Conservation (phyloP, 2,113 vertebrate species). For the Corythornis madagascariensis region DNA sequence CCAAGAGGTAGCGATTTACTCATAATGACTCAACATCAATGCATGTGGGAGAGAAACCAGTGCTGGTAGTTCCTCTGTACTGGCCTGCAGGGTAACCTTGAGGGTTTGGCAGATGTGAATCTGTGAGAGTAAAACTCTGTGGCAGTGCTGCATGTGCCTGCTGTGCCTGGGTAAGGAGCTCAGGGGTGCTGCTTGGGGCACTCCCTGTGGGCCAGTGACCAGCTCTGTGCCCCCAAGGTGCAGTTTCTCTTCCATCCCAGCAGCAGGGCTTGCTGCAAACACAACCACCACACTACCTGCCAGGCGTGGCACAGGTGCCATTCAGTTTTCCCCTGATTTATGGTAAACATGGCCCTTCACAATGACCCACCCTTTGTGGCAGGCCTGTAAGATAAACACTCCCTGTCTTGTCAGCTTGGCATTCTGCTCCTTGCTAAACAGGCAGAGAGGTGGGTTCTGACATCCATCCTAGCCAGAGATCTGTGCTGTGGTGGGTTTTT, state of each 20-base stretch:
- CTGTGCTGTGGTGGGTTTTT: background rate
- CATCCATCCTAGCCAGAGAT: background rate
- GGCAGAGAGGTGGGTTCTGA: background rate
- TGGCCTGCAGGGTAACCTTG: background rate
- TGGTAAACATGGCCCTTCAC: slow-evolving; percentile 1
- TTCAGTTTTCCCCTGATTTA: background rate
- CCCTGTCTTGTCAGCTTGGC: background rate
- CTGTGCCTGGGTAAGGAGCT: background rate
- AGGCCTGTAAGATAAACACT: background rate
- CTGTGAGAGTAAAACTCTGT: background rate
- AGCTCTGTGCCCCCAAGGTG: background rate
- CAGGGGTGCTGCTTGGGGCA: background rate
- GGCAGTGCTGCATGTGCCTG: background rate
- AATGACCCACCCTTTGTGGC: background rate
- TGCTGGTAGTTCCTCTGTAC: background rate
- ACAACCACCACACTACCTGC: accelerated
- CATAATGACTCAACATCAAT: background rate
- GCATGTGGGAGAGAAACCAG: background rate
- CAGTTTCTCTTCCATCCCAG: background rate
- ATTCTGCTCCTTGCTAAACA: background rate
- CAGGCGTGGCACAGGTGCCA: background rate
- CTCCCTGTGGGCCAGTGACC: background rate
- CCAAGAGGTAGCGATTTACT: background rate
- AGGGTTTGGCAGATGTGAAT: background rate
- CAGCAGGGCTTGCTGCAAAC: background rate